phyloP scores from a whole-genome alignment of 1,140 invertebrate genomes.

The Cydia strobilella region DNA sequence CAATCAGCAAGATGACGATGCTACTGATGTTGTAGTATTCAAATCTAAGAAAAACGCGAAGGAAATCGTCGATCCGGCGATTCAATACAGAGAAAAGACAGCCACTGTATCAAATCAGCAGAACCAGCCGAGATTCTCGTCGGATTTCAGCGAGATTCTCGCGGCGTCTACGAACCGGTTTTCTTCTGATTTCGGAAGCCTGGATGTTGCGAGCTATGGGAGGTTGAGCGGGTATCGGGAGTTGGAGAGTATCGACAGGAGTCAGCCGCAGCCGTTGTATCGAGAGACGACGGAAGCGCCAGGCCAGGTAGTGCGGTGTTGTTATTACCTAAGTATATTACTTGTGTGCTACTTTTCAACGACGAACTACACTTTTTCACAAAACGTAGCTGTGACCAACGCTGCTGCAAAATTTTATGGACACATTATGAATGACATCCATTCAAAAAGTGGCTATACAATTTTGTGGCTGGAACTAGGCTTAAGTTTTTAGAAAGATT shows the following conservation, averaged over 20 bases:
- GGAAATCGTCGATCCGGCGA: slow-evolving; percentile 66
- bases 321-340: too few relatives aligned
- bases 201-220: slow-evolving; percentile 54
- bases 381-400: neutral
- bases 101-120: slow-evolving; percentile 20
- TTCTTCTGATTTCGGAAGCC: slow-evolving; percentile 57
- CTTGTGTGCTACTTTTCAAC: neutral
- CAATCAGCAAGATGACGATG: slow-evolving; percentile 62
- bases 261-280: slow-evolving; percentile 69
- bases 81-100: slow-evolving; percentile 52
- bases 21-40: slow-evolving; percentile 68
- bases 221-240: slow-evolving; percentile 64
- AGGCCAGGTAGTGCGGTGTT: neutral
- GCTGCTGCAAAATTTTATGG: too few relatives aligned
- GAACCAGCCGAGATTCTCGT: slow-evolving; percentile 55
- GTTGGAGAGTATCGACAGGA: slow-evolving; percentile 64
- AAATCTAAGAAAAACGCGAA: slow-evolving; percentile 64
- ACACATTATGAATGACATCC: too few relatives aligned
- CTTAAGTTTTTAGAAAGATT: too few relatives aligned
- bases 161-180: slow-evolving; percentile 32
- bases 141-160: slow-evolving; percentile 53
- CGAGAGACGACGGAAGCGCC: slow-evolving; percentile 69
- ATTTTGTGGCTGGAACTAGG: too few relatives aligned
- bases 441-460: too few relatives aligned
- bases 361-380: neutral